Evolutionary conservation across 1,140 invertebrate species (phyloP), one percentile per base, ranked within the genome.

Genomic region (Scylla paramamosain): DNA sequence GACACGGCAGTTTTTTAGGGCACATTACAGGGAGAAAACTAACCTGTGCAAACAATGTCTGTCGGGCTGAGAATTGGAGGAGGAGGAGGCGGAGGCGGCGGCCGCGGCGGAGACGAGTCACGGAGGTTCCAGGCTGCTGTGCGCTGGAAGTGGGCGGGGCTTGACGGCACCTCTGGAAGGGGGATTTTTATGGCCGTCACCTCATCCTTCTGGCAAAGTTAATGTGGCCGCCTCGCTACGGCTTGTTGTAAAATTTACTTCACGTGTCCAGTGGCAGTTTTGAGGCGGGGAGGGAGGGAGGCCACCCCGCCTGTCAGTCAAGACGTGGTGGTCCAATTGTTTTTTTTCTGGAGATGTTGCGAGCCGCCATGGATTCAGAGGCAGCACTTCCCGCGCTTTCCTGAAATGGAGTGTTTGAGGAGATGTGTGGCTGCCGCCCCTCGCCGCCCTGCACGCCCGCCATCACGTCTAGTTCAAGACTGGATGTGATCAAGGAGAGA

Each of bases 401-500:
- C 59, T 77, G 90, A 39, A 77, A 77, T 1, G 7, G 90, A 91
- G 46, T 89, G 87, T 89, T 39, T 39, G 87, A 46, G 87, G 39
- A 28, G 16, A 20, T 25, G 87, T 48, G 45, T 31, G 25, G 29
- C 67, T 20, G 25, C 67, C 92, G 31, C 86, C 92, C 90, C 28
- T 92, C 91, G 29, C 91, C 91, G 48, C 77, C 91, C 92, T 90
- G 88, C 59, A 48, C 92, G 39, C 92, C 92, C 92, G 93, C 39
- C 87, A 48, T 20, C 32, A 91, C 92, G 48, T 83, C 92, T 87
- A 91, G 92, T 93, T 93, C 86, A 95, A 95, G 92, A 93, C 92
- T 95, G 92, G 87, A 91, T 95, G 95, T 84, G 94, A 95, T 92
- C 94, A 95, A 32, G 86, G 86, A 28, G 84, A 92, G 91, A 59